Conservation (phyloP, 2,888 invertebrate species). For the Apotomis turbidana region DNA sequence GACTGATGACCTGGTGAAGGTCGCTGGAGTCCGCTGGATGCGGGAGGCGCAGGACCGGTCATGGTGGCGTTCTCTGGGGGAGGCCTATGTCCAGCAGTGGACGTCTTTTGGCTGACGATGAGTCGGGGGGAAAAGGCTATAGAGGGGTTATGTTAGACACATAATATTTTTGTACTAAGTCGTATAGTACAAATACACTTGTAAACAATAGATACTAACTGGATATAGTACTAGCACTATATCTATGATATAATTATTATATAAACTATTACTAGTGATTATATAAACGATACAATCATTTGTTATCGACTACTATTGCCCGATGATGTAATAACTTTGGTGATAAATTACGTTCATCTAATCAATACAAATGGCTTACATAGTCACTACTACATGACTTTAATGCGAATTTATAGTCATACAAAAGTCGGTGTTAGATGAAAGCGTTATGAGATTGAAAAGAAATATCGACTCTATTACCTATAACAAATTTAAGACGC, state of each 20-base stretch:
- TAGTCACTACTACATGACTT: not conserved
- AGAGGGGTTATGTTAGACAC: no score
- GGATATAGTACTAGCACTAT: not conserved
- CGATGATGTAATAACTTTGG: slow-evolving; percentile 17
- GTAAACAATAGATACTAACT: no score
- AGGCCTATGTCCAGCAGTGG: no score
- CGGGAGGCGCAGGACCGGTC: no score
- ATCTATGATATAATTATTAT: slow-evolving; percentile 10
- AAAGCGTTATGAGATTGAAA: not conserved
- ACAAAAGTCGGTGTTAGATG: slow-evolving; percentile 5
- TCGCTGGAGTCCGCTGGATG: no score
- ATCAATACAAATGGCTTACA: slow-evolving; percentile 8
- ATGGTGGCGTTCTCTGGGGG: no score
- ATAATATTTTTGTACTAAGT: no score
- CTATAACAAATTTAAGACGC: no score
- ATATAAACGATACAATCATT: slow-evolving; percentile 3
- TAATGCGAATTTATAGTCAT: not conserved
- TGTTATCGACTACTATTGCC: slow-evolving; percentile 10
- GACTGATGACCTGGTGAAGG: no score
- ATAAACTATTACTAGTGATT: slow-evolving; percentile 12
- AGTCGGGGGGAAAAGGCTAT: no score
- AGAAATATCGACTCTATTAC: not conserved
- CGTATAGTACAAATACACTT: no score
- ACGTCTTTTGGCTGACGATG: no score
- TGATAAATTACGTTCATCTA: slow-evolving; percentile 10